These are phyloP conservation scores for Clarias fuscus DNA, from an alignment of 2,797 vertebrate genomes.

Conservation along the genomic window DNA sequence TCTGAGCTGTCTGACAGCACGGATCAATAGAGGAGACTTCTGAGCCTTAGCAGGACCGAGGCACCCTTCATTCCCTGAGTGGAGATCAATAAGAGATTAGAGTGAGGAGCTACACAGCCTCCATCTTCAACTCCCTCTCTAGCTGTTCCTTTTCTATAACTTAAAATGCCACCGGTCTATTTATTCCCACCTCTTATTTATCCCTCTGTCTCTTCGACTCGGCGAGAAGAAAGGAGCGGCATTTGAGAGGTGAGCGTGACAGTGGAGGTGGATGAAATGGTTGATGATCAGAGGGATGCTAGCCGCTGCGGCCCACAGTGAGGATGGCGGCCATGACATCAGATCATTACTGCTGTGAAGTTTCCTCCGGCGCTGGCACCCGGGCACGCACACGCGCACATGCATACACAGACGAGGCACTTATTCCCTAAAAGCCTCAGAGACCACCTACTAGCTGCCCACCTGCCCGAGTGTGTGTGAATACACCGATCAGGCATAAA, in stretches of 20 bases:
- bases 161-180: constrained; percentile 49
- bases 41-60: constrained; percentile 47
- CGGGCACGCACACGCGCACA: not conserved
- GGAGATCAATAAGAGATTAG: constrained; percentile 60
- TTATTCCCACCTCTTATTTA: constrained; percentile 37
- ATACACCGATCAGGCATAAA: too few species aligned
- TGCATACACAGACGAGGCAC: not conserved
- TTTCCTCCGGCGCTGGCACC: not conserved
- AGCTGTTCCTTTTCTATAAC: constrained; percentile 38
- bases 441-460: not conserved
- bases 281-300: constrained; percentile 41
- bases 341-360: constrained; percentile 41
- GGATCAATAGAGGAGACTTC: constrained; percentile 59
- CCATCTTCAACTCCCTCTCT: constrained; percentile 47
- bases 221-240: constrained; percentile 9
- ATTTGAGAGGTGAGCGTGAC: constrained; percentile 16
- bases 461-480: not conserved
- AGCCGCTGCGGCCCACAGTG: not conserved
- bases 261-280: constrained; percentile 5
- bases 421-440: constrained; percentile 2
- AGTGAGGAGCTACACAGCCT: constrained; percentile 39
- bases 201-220: constrained; percentile 3
- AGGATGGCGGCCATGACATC: constrained; percentile 33
- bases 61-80: constrained; percentile 55
- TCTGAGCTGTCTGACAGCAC: constrained; percentile 49